Percentiles rank a stretch among this genome's conserved stretches.
Evolutionary conservation across 2,797 vertebrate genomes (phyloP).

Genomic region (Trichosurus vulpecula): DNA sequence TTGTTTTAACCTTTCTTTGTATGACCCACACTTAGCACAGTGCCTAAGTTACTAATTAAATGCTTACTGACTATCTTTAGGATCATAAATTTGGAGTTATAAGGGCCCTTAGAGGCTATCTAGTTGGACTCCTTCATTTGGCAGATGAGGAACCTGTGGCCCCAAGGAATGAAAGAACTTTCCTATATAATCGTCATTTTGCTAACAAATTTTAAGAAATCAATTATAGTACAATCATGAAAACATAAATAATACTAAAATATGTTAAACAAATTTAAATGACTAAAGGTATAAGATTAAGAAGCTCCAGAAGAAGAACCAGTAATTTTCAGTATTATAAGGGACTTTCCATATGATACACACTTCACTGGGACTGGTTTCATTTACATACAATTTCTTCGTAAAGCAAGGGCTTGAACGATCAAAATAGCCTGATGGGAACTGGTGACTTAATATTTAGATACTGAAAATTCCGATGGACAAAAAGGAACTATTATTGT

Average conservation of each 20-base stretch:
- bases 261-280: conserved; percentile 46
- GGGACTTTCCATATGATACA: conserved; percentile 60
- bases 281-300: not conserved
- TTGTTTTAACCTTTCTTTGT: not conserved
- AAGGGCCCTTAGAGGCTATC: not conserved
- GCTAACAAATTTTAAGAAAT: not conserved
- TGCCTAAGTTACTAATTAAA: not conserved
- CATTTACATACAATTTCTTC: not conserved
- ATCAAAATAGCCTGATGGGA: conserved; percentile 15
- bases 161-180: not conserved
- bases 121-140: not conserved
- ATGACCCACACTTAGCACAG: not conserved
- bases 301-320: conserved; percentile 25
- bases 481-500: not conserved
- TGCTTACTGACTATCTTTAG: not conserved
- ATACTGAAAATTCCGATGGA: conserved; percentile 41
- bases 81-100: not conserved
- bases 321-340: conserved; percentile 40
- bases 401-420: conserved; percentile 33
- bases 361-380: conserved; percentile 23
- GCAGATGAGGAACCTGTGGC: not conserved
- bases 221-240: conserved; percentile 8
- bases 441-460: not conserved
- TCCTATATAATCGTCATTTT: not conserved
- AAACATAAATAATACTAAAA: conserved; percentile 11